These are phyloP conservation scores for Agonopterix heracliana DNA, from an alignment of 2,888 invertebrate genomes.

Conservation along the genomic window DNA sequence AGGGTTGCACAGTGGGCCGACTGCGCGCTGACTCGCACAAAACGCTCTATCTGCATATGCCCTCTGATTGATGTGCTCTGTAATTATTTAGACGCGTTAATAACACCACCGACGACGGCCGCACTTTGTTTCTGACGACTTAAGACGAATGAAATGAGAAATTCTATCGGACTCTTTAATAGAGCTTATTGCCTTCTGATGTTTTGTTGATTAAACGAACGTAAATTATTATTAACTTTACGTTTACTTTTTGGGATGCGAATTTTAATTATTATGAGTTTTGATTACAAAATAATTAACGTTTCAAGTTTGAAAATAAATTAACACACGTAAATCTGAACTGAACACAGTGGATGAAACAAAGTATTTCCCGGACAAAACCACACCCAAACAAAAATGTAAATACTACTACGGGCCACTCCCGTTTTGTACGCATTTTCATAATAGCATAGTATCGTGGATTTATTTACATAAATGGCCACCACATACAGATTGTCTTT, in stretches of 20 bases:
- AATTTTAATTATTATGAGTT: slow-evolving; percentile 33
- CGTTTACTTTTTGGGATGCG: slow-evolving; percentile 41
- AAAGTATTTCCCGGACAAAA: slow-evolving; percentile 33
- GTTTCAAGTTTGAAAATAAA: slow-evolving; percentile 11
- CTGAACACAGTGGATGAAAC: slow-evolving; percentile 33
- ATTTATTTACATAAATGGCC: slow-evolving; percentile 74
- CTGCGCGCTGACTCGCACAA: slow-evolving; percentile 72
- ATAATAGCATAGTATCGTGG: slow-evolving; percentile 65
- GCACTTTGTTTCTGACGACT: slow-evolving; percentile 74
- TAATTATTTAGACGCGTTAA: slow-evolving; percentile 77
- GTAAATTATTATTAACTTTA: slow-evolving; percentile 48
- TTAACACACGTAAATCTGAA: slow-evolving; percentile 11
- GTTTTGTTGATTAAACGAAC: slow-evolving; percentile 70
- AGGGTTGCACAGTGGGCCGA: slow-evolving; percentile 71
- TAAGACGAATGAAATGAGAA: slow-evolving; percentile 75
- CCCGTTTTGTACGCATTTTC: slow-evolving; percentile 58
- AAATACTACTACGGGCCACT: slow-evolving; percentile 49
- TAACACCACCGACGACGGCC: slow-evolving; percentile 71
- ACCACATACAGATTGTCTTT: slow-evolving; percentile 71
- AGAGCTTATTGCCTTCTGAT: slow-evolving; percentile 69
- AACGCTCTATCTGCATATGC: slow-evolving; percentile 72
- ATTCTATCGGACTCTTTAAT: slow-evolving; percentile 69
- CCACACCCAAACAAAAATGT: slow-evolving; percentile 60
- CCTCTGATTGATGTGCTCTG: slow-evolving; percentile 74
- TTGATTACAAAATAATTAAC: slow-evolving; percentile 6